phyloP scores from a whole-genome alignment of 2,797 vertebrate genomes.

The Micromesistius poutassou region DNA sequence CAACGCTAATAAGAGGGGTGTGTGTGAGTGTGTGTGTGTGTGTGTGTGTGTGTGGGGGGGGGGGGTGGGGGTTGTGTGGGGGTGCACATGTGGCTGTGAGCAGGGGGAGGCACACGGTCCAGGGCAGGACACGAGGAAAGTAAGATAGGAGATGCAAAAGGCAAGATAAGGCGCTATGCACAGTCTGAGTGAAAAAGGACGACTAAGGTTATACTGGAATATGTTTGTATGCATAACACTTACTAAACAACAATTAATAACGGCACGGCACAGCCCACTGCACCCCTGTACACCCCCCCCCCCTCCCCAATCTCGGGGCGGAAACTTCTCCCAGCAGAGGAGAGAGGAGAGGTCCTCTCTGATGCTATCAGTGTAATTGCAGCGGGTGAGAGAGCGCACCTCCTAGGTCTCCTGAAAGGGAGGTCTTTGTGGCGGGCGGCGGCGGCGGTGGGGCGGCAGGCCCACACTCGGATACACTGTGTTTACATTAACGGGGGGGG shows the following conservation, averaged over 20 bases:
- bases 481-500: slow-evolving; percentile 75
- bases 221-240: too few species aligned
- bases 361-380: slow-evolving; percentile 82
- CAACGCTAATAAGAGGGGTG: slow-evolving; percentile 62
- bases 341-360: slow-evolving; percentile 59
- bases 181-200: slow-evolving; percentile 17
- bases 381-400: slow-evolving; percentile 75
- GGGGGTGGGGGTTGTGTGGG: background rate
- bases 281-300: slow-evolving; percentile 38
- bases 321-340: slow-evolving; percentile 40
- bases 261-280: slow-evolving; percentile 44
- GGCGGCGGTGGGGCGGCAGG: slow-evolving; percentile 39
- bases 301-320: background rate
- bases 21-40: slow-evolving; percentile 11
- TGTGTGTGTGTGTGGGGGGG: background rate
- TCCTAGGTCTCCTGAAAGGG: slow-evolving; percentile 58
- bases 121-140: background rate
- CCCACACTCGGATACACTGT: slow-evolving; percentile 72
- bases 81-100: slow-evolving; percentile 1
- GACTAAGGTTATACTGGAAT: slow-evolving; percentile 10
- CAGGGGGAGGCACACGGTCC: background rate
- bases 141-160: slow-evolving; percentile 20
- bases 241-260: slow-evolving; percentile 40
- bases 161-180: background rate
- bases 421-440: slow-evolving; percentile 72